Conservation (phyloP, 2,888 invertebrate genomes). For the Diaperis boleti region DNA sequence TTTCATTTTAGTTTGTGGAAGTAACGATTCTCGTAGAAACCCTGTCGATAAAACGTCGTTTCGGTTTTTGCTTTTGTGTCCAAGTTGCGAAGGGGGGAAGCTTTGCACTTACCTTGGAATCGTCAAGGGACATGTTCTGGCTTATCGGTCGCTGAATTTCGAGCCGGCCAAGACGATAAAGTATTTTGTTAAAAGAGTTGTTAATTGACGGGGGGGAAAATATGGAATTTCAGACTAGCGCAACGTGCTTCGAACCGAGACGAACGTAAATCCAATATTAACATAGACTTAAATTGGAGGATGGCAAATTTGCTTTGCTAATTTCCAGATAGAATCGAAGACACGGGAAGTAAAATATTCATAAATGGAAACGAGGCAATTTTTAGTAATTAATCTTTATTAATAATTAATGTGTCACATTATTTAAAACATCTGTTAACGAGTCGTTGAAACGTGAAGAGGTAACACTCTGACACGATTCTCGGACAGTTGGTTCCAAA, state of each 20-base stretch:
- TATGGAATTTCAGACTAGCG: constrained; percentile 19
- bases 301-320: constrained; percentile 40
- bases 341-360: constrained; percentile 32
- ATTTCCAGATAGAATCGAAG: constrained; percentile 33
- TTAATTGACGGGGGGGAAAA: constrained; percentile 26
- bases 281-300: constrained; percentile 42
- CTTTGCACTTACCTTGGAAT: constrained; percentile 37
- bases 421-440: constrained; percentile 61
- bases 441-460: constrained; percentile 47
- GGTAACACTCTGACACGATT: constrained; percentile 20
- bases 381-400: constrained; percentile 58
- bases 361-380: constrained; percentile 27
- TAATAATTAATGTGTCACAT: constrained; percentile 63
- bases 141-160: constrained; percentile 36
- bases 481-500: constrained; percentile 57
- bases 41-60: constrained; percentile 27
- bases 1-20: not conserved
- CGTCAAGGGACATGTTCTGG: constrained; percentile 36
- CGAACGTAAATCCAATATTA: constrained; percentile 38
- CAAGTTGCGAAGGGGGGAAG: constrained; percentile 32
- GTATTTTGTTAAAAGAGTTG: constrained; percentile 23
- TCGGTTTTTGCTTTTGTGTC: constrained; percentile 34
- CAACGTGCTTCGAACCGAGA: constrained; percentile 20
- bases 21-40: not conserved
- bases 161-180: constrained; percentile 25